Conservation (phyloP, 2,888 invertebrate genomes). For the Seira ritae region DNA sequence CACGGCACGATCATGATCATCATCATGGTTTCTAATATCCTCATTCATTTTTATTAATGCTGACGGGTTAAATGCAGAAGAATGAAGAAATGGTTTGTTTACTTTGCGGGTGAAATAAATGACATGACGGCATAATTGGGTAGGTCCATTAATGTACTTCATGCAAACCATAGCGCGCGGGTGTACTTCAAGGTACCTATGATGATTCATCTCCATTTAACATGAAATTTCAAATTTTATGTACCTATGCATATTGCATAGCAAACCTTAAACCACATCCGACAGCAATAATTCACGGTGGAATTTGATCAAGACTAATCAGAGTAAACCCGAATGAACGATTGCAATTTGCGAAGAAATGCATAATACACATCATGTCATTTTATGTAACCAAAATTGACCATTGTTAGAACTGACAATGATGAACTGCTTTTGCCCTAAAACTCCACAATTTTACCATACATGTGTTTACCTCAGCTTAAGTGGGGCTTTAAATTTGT, state of each 20-base stretch:
- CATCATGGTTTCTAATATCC: background rate
- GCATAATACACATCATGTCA: too few relatives aligned
- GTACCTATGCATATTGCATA: too few relatives aligned
- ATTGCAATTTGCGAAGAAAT: too few relatives aligned
- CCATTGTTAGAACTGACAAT: too few relatives aligned
- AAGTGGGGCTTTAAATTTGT: background rate
- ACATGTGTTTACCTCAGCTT: background rate
- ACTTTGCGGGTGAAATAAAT: background rate
- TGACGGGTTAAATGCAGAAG: background rate
- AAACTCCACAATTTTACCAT: too few relatives aligned
- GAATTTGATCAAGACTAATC: too few relatives aligned
- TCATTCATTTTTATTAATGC: constrained; percentile 17
- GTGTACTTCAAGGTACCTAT: background rate
- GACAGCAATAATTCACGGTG: too few relatives aligned
- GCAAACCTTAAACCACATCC: too few relatives aligned
- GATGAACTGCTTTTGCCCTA: too few relatives aligned
- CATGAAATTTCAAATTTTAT: background rate
- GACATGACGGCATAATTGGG: background rate
- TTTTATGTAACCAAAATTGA: too few relatives aligned
- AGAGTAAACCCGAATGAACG: too few relatives aligned
- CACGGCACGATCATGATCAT: background rate
- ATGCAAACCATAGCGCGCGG: background rate
- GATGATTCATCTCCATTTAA: background rate
- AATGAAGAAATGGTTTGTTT: background rate
- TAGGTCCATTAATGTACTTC: background rate